A percentile compares a stretch with the other conserved stretches of the same genome.
phyloP scores from a whole-genome alignment of 2,797 vertebrate genomes.

The Chiroxiphia lanceolata region DNA sequence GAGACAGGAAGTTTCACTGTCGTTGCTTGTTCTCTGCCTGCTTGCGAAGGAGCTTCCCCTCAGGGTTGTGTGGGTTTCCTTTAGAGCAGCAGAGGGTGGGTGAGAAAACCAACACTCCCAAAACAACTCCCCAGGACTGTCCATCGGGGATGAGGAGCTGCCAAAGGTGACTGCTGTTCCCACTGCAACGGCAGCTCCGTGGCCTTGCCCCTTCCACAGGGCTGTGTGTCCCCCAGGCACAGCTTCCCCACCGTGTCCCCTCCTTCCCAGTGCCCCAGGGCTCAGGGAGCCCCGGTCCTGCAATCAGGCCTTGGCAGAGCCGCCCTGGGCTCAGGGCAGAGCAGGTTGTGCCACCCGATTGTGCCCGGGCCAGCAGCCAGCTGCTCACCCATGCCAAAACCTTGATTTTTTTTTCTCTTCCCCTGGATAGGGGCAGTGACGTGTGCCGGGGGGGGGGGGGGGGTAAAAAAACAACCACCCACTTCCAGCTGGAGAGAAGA shows the following conservation, averaged over 20 bases:
- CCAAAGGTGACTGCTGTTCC: accelerated
- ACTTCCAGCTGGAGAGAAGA: not conserved
- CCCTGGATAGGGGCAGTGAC: not conserved
- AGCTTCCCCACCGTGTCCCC: not conserved
- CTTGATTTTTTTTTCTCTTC: not conserved
- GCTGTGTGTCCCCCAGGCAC: not conserved
- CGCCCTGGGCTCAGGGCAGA: not conserved
- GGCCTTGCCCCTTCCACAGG: accelerated
- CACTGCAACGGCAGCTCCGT: accelerated
- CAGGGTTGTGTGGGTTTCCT: not conserved
- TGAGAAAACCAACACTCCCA: not conserved
- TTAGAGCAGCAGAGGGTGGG: not conserved
- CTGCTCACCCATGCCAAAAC: accelerated
- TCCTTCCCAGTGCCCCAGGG: not conserved
- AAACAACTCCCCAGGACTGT: not conserved
- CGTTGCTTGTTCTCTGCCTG: not conserved
- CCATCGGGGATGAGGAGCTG: not conserved
- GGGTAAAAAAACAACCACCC: not conserved
- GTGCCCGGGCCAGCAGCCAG: not conserved
- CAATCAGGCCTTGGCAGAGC: not conserved
- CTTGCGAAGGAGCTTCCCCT: not conserved
- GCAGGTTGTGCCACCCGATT: not conserved
- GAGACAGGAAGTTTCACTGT: not conserved
- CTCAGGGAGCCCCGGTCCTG: accelerated
- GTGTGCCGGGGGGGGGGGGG: no score